Conservation (phyloP, 1,140 invertebrate genomes). For the Hycleus phaleratus region DNA sequence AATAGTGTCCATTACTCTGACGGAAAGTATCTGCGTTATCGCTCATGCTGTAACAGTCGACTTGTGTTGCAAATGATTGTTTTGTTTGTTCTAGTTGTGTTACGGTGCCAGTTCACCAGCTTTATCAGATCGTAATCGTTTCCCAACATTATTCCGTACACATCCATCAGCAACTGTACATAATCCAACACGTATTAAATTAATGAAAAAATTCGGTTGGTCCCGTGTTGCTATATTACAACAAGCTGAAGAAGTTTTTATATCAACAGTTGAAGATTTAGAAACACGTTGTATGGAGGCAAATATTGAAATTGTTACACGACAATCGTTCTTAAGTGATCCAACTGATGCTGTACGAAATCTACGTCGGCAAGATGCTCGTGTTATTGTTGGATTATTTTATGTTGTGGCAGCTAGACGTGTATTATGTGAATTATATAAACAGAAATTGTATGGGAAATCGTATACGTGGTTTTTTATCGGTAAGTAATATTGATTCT, state of each 20-base stretch:
- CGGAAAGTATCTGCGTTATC: too few relatives aligned
- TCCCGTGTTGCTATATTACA: slow-evolving; percentile 93
- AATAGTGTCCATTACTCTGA: too few relatives aligned
- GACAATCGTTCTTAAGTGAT: slow-evolving; percentile 95
- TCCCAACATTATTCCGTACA: slow-evolving; percentile 96
- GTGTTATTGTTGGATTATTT: slow-evolving; percentile 96
- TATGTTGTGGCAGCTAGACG: slow-evolving; percentile 93
- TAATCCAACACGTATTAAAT: slow-evolving; percentile 94
- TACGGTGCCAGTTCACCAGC: slow-evolving; percentile 98
- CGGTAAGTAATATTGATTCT: slow-evolving; percentile 51
- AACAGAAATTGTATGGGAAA: slow-evolving; percentile 88
- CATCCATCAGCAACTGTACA: slow-evolving; percentile 99
- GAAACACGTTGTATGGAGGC: slow-evolving; percentile 89
- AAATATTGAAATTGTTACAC: slow-evolving; percentile 49
- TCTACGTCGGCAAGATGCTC: slow-evolving; percentile 84
- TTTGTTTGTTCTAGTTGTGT: slow-evolving; percentile 66
- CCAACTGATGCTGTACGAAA: slow-evolving; percentile 94
- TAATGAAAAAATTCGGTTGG: slow-evolving; percentile 97
- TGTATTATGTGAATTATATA: slow-evolving; percentile 96
- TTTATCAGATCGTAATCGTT: slow-evolving; percentile 92
- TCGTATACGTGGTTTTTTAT: slow-evolving; percentile 99
- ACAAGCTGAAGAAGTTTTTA: slow-evolving; percentile 97
- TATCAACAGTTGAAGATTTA: slow-evolving; percentile 96
- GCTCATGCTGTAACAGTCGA: too few relatives aligned
- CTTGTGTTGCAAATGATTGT: background rate